Evolutionary conservation across 2,888 invertebrate species (phyloP).

Genomic region (Laothoe populi): DNA sequence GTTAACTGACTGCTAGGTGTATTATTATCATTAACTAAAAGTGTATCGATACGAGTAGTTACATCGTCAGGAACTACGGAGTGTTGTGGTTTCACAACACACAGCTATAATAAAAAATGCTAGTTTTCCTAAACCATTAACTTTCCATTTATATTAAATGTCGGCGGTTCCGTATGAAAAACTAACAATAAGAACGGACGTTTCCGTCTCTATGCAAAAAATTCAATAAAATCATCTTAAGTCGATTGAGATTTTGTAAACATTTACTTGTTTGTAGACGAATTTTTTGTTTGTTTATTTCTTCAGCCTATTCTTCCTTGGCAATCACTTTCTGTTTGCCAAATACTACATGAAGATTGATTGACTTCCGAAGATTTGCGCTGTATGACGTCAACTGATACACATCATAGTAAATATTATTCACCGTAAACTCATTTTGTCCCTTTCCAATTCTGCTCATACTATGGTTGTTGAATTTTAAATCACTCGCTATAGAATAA

Average conservation of each 20-base stretch:
- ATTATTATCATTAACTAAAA: too few species aligned
- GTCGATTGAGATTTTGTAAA: slow-evolving; percentile 8
- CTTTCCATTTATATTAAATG: slow-evolving; percentile 6
- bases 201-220: slow-evolving; percentile 16
- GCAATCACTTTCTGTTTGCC: neutral
- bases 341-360: too few species aligned
- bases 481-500: neutral
- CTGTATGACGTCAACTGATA: too few species aligned
- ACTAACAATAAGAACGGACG: slow-evolving; percentile 11
- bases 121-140: slow-evolving; percentile 13
- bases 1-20: too few species aligned
- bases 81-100: too few species aligned
- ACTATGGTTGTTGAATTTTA: neutral
- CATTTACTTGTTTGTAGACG: neutral
- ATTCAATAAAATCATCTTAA: neutral
- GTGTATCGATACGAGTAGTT: too few species aligned
- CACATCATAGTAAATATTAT: too few species aligned
- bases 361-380: too few species aligned
- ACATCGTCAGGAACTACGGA: neutral
- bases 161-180: slow-evolving; percentile 13
- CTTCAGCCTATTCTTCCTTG: neutral
- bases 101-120: neutral
- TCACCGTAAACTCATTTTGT: neutral
- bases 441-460: neutral
- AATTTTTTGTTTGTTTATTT: slow-evolving; percentile 5